A percentile compares a stretch with the other conserved stretches of the same genome.
These are phyloP conservation scores for Gadus chalcogrammus DNA, from an alignment of 2,113 vertebrate species.

Conservation along the genomic window DNA sequence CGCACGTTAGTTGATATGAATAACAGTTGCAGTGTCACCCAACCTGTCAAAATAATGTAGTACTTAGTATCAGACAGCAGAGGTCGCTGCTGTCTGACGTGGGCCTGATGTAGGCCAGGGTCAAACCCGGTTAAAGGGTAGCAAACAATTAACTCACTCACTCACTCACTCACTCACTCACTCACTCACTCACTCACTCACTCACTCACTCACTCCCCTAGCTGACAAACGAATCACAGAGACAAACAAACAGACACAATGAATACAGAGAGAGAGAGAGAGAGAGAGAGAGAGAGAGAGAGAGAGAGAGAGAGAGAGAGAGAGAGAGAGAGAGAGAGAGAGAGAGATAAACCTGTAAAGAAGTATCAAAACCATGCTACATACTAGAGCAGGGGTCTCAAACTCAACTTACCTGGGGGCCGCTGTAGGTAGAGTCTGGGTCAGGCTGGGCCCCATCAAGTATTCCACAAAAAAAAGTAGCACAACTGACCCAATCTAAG, in stretches of 20 bases:
- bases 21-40: background rate
- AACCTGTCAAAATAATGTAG: background rate
- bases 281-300: background rate
- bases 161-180: background rate
- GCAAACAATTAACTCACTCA: background rate
- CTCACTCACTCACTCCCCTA: background rate
- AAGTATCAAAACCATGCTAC: background rate
- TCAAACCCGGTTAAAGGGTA: background rate
- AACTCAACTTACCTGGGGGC: no score
- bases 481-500: no score
- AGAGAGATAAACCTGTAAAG: background rate
- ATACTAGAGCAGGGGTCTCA: no score
- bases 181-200: background rate
- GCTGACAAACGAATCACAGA: background rate
- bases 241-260: background rate
- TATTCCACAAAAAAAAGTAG: no score
- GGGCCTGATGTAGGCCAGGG: background rate
- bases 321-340: background rate
- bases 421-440: no score
- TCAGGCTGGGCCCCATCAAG: no score
- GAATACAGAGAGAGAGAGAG: background rate
- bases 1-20: background rate
- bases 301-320: background rate
- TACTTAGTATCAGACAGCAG: slow-evolving; percentile 18
- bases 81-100: slow-evolving; percentile 1